These are phyloP conservation scores for Harpagoxenus sublaevis DNA, from an alignment of 2,888 invertebrate species.

Conservation along the genomic window DNA sequence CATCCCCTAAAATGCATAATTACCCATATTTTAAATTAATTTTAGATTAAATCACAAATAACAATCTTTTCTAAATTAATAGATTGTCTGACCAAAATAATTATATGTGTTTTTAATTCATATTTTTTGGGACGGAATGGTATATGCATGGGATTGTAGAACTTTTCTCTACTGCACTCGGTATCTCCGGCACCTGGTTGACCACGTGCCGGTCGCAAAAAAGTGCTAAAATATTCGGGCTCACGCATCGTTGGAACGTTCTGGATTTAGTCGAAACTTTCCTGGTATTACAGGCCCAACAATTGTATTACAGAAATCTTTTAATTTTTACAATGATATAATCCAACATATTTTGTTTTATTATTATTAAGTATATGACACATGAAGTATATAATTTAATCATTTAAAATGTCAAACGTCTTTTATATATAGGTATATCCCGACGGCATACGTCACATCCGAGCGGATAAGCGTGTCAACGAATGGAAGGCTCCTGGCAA, in stretches of 20 bases:
- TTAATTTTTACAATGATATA: not conserved
- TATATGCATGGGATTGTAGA: not conserved
- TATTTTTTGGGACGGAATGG: not conserved
- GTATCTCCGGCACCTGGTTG: slow-evolving; percentile 85
- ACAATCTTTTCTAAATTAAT: not conserved
- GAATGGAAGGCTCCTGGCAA: slow-evolving; percentile 99
- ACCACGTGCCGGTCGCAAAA: slow-evolving; percentile 84
- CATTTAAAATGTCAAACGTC: not conserved
- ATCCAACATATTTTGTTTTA: not conserved
- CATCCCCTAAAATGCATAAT: no score
- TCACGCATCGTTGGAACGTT: slow-evolving; percentile 85
- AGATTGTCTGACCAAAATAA: not conserved
- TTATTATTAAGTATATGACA: not conserved
- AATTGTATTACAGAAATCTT: slow-evolving; percentile 59
- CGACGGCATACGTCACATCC: slow-evolving; percentile 99
- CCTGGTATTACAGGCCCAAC: slow-evolving; percentile 83
- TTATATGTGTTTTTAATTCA: not conserved
- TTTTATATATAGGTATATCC: slow-evolving; percentile 96
- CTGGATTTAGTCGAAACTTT: slow-evolving; percentile 71
- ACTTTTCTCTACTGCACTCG: slow-evolving; percentile 77
- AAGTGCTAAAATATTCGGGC: slow-evolving; percentile 81
- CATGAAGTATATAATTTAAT: not conserved
- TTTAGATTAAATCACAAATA: not conserved
- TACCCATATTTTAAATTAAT: not conserved
- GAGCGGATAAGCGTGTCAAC: slow-evolving; percentile 98